Percentiles rank a stretch among this genome's conserved stretches.
phyloP scores from a whole-genome alignment of 1,140 invertebrate species.

The Leptinotarsa texana region DNA sequence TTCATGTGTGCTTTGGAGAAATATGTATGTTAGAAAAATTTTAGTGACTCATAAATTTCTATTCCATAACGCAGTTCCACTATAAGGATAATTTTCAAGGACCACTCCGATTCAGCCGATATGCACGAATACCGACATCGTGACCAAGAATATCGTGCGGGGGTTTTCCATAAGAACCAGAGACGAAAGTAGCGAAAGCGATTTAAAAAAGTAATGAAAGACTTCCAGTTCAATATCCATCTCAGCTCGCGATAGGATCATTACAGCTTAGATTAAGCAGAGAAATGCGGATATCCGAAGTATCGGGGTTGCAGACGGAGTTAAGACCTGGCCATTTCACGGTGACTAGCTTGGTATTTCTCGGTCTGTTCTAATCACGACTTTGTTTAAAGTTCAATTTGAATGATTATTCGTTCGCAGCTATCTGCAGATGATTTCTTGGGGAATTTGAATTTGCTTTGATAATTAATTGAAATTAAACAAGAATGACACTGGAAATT shows the following conservation, averaged over 20 bases:
- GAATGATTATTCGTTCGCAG: slow-evolving; percentile 13
- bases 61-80: too few relatives aligned
- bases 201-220: slow-evolving; percentile 21
- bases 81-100: too few relatives aligned
- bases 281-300: slow-evolving; percentile 21
- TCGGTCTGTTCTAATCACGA: slow-evolving; percentile 16
- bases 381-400: slow-evolving; percentile 12
- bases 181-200: slow-evolving; percentile 1
- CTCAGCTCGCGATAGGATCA: slow-evolving; percentile 15
- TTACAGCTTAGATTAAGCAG: slow-evolving; percentile 19
- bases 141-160: not conserved
- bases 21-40: too few relatives aligned
- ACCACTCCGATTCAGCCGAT: too few relatives aligned
- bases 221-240: slow-evolving; percentile 14
- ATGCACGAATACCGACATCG: too few relatives aligned
- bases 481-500: not conserved
- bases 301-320: slow-evolving; percentile 12
- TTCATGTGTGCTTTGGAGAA: too few relatives aligned
- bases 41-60: too few relatives aligned
- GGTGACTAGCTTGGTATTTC: not conserved
- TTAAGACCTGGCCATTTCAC: slow-evolving; percentile 12
- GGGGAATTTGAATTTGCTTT: not conserved
- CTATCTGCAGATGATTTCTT: slow-evolving; percentile 10
- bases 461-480: slow-evolving; percentile 15
- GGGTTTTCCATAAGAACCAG: not conserved